A percentile compares a stretch with the other conserved stretches of the same genome.
Evolutionary conservation across 2,888 invertebrate genomes (phyloP).

Genomic region (Dinocampus coccinellae): DNA sequence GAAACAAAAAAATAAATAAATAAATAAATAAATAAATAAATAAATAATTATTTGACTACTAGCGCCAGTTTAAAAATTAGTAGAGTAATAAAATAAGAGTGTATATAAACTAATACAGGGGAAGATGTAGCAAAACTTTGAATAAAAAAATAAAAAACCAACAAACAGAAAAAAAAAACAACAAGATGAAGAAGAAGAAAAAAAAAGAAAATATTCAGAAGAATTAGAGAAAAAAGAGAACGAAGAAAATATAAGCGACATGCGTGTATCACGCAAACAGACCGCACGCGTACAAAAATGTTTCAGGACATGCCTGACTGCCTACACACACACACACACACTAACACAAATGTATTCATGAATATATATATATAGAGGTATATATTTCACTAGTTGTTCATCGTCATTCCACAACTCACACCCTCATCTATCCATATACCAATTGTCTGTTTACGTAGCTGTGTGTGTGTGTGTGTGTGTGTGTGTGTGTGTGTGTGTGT

Average conservation of each 20-base stretch:
- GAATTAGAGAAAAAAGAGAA: conserved; percentile 38
- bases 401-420: not conserved
- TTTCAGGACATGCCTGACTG: conserved; percentile 44
- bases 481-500: no score
- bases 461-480: no score
- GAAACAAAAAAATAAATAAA: not conserved
- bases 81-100: no score
- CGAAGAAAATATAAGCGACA: conserved; percentile 44
- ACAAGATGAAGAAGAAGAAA: conserved; percentile 31
- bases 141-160: conserved; percentile 14
- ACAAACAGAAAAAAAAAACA: conserved; percentile 23
- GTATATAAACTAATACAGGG: conserved; percentile 11
- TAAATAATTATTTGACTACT: no score
- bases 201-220: conserved; percentile 36
- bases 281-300: conserved; percentile 64
- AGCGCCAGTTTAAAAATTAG: no score
- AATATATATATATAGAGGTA: no score
- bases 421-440: not conserved
- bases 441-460: no score
- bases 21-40: not conserved
- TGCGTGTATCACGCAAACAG: conserved; percentile 64
- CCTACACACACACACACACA: no score
- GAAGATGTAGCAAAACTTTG: conserved; percentile 35
- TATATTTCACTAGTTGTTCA: conserved; percentile 8
- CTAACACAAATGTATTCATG: no score